Base-by-base conservation (phyloP, 2,113 vertebrate genomes). In the Oenanthe oenanthe region DNA sequence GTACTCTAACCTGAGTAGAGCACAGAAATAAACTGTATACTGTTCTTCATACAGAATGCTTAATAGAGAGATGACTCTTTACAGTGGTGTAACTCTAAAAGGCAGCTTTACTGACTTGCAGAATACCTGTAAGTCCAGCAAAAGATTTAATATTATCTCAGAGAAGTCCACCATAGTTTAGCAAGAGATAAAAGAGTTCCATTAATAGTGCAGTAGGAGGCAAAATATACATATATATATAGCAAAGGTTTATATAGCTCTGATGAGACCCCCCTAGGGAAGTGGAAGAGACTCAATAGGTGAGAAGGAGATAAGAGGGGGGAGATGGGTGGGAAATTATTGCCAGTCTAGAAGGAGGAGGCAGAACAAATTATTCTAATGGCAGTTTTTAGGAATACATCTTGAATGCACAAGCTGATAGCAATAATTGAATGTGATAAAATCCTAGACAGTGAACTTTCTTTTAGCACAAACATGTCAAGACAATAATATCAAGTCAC, bases 311-410 rank as follows among this genome's bases (percentile, higher is more conserved):
- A 85, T 87, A 88, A 79, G 68, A 68, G 48, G 18, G 54, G 85
- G 71, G 26, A 89, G 60, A 94, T 77, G 78, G 79, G 89, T 89
- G 68, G 76, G 88, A 88, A 97, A 93, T 97, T 94, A 95, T 96
- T 97, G 62, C 92, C 92, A 85, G 80, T 96, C 81, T 96, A 87
- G 86, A 93, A 95, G 54, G 81, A 91, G 80, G 81, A 95, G 84
- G 88, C 47, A 95, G 93, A 93, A 86, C 88, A 97, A 95, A 97
- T 96, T 94, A 96, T 94, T 93, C 73, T 95, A 95, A 95, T 95
- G 92, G 93, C 68, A 94, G 84, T 93, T 97, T 94, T 96, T 70
- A 85, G 84, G 70, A 96, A 92, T 73, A 94, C 34, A 91, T 79
- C 92, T 90, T 10, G 17, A 93, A 96, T 96, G 63, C 83, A 83